Evolutionary conservation across 2,888 invertebrate species (phyloP).

Genomic region (Tetanocera ferruginea): DNA sequence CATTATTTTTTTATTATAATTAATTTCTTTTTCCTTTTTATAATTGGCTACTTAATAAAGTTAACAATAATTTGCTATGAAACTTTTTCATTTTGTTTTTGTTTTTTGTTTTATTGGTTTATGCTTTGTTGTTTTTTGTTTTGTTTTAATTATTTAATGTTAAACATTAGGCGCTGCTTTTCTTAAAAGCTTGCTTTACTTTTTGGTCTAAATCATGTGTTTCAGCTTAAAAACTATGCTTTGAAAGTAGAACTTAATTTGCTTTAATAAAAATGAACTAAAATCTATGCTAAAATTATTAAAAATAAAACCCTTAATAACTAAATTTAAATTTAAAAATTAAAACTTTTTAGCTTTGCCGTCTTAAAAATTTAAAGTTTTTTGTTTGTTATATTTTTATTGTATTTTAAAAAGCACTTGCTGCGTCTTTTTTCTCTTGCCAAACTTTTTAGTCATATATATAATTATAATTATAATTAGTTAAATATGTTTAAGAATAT

Average conservation of each 20-base stretch:
- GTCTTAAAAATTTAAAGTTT: slow-evolving; percentile 33
- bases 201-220: slow-evolving; percentile 31
- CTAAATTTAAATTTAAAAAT: background rate
- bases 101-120: background rate
- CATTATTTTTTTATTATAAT: background rate
- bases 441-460: too few species aligned
- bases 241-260: slow-evolving; percentile 23
- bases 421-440: slow-evolving; percentile 15
- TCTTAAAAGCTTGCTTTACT: slow-evolving; percentile 19
- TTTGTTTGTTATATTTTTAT: slow-evolving; percentile 15
- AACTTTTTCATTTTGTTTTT: slow-evolving; percentile 16
- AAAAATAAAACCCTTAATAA: background rate
- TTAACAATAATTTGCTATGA: slow-evolving; percentile 19
- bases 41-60: slow-evolving; percentile 13
- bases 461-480: background rate
- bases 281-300: slow-evolving; percentile 16
- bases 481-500: background rate
- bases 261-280: slow-evolving; percentile 16
- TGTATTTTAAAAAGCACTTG: background rate
- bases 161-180: slow-evolving; percentile 25
- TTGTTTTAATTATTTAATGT: background rate
- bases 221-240: background rate
- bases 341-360: background rate
- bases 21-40: slow-evolving; percentile 33
- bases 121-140: background rate